Conservation (phyloP, 2,888 invertebrate genomes). For the Papilio gigon region DNA sequence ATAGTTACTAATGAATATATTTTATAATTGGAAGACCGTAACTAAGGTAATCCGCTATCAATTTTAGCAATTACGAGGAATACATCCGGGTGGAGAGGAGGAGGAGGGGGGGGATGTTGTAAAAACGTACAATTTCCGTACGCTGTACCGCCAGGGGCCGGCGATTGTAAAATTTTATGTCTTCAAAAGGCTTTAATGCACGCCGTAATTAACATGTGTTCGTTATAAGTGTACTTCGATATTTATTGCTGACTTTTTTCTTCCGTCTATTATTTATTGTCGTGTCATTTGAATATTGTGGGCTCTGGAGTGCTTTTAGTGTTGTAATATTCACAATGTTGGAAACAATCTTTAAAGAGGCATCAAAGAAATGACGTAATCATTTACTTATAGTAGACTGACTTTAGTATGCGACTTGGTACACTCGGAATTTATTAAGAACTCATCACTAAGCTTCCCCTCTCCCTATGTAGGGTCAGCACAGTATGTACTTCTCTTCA, state of each 20-base stretch:
- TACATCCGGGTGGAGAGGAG: slow-evolving; percentile 32
- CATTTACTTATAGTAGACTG: too few relatives aligned
- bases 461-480: too few relatives aligned
- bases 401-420: too few relatives aligned
- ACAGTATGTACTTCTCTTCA: too few relatives aligned
- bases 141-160: slow-evolving; percentile 31
- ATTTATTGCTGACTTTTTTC: slow-evolving; percentile 52
- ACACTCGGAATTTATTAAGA: too few relatives aligned
- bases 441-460: too few relatives aligned
- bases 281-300: slow-evolving; percentile 41
- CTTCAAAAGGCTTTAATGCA: slow-evolving; percentile 46
- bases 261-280: slow-evolving; percentile 45
- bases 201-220: slow-evolving; percentile 55
- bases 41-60: too few relatives aligned
- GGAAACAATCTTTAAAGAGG: too few relatives aligned
- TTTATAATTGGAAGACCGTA: too few relatives aligned
- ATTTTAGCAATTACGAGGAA: slow-evolving; percentile 40
- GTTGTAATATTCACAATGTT: neutral
- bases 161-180: slow-evolving; percentile 54
- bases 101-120: slow-evolving; percentile 49
- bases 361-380: too few relatives aligned
- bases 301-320: slow-evolving; percentile 25
- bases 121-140: slow-evolving; percentile 62
- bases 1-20: too few relatives aligned
- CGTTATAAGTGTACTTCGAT: slow-evolving; percentile 53